These are phyloP conservation scores for Machimus rusticus DNA, from an alignment of 2,888 invertebrate species.

Conservation along the genomic window DNA sequence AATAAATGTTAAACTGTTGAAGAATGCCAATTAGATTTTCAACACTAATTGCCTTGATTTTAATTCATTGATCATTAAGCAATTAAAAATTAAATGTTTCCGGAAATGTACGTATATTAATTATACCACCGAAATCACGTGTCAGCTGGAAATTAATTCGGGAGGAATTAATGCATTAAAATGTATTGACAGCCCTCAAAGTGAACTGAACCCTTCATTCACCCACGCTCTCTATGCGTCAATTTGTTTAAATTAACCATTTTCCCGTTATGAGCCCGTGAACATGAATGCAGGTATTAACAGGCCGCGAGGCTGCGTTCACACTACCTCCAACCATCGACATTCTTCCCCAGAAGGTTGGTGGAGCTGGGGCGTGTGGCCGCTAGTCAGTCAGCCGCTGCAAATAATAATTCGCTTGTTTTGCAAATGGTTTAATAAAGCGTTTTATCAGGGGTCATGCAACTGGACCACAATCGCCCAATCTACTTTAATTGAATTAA, in stretches of 20 bases:
- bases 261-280: not conserved
- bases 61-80: not conserved
- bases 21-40: not conserved
- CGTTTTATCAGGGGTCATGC: conserved; percentile 23
- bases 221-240: not conserved
- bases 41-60: not conserved
- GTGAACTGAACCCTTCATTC: not conserved
- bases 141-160: not conserved
- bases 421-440: conserved; percentile 17
- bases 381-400: not conserved
- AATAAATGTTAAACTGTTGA: too few relatives aligned
- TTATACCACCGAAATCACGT: not conserved
- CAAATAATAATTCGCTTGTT: conserved; percentile 9
- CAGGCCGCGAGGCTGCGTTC: not conserved
- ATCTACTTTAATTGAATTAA: conserved; percentile 39
- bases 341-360: not conserved
- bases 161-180: not conserved
- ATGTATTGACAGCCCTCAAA: not conserved
- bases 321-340: not conserved
- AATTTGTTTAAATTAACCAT: not conserved
- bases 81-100: not conserved
- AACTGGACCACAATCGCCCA: conserved; percentile 30
- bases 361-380: not conserved
- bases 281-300: not conserved
- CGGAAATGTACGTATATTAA: not conserved